Base-by-base conservation (phyloP, 1,140 invertebrate species). In the Drosophila santomea region DNA sequence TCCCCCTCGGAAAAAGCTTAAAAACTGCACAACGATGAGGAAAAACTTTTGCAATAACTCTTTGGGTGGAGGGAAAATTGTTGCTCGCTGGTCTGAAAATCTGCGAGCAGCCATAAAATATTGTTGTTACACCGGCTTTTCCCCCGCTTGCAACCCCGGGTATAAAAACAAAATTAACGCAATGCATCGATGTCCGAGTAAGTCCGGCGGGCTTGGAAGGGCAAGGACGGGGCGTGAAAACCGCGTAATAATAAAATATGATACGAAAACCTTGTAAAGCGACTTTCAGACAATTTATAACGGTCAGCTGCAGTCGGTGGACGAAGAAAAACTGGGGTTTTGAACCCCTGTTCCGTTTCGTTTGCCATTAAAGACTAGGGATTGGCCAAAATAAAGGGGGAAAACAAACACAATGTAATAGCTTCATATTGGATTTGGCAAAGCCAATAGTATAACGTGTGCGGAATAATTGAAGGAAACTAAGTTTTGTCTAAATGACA, bases 191-290 rank as follows among this genome's bases (percentile, higher is more conserved):
- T 58, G 61, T 62, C 62, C 67, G 74, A 69, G 66, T 14, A 44
- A 39, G 62, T 47, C 20, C 57, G 14, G 6, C 23, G 38, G 32
- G 25, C 15, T 51, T 6, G 48, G n/a, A 25, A 14, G 36, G 41
- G 4, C n/a, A 12, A 14, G 41, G 12, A 78, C 58, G 60, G 77
- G 68, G 76, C 76, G 77, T 57, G 77, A 79, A 79, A 79, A 79
- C 76, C 77, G 77, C 76, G 77, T 79, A 79, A 79, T 79, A 79
- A 79, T 79, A 79, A 79, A 79, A 79, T 79, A 79, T 79, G 76
- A 79, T 79, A 79, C 62, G 69, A 79, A 79, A 79, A 74, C 77
- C 69, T 79, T 79, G 77, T 79, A 79, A 79, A 79, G 76, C 76
- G 77, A 78, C 76, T 79, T 79, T 79, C 76, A 79, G 76, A 79